phyloP scores from a whole-genome alignment of 2,888 invertebrate species.

The Drosophila fulvimacula region DNA sequence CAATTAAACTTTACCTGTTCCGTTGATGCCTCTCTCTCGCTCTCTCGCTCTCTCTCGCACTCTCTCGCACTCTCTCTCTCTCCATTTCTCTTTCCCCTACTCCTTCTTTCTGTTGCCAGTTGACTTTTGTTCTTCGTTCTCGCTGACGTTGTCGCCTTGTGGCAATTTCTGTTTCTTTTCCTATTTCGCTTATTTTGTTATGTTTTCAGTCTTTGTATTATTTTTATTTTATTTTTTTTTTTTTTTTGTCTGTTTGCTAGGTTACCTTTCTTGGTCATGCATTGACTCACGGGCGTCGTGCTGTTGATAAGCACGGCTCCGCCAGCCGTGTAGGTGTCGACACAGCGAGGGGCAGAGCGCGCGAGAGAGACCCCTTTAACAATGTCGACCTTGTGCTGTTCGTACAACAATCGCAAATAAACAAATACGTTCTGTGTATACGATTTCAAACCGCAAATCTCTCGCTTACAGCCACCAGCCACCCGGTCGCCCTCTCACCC shows the following conservation, averaged over 20 bases:
- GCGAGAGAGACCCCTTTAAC: slow-evolving; percentile 25
- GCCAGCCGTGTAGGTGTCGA: slow-evolving; percentile 59
- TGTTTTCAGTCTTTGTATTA: slow-evolving; percentile 31
- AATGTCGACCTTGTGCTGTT: slow-evolving; percentile 53
- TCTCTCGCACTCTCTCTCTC: background rate
- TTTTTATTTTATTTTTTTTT: background rate
- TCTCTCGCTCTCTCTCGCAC: slow-evolving; percentile 3
- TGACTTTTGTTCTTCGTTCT: slow-evolving; percentile 48
- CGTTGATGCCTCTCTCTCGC: slow-evolving; percentile 3
- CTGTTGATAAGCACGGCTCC: slow-evolving; percentile 65
- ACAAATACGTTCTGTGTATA: slow-evolving; percentile 18
- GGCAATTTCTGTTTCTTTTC: slow-evolving; percentile 63
- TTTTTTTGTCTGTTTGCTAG: slow-evolving; percentile 44
- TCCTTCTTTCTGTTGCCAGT: slow-evolving; percentile 39
- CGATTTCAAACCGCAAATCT: slow-evolving; percentile 58
- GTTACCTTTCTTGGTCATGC: slow-evolving; percentile 77
- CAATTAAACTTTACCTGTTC: slow-evolving; percentile 60
- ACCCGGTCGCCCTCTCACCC: background rate
- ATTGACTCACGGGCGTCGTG: slow-evolving; percentile 68
- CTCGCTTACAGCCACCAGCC: slow-evolving; percentile 40
- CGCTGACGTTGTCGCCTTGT: slow-evolving; percentile 60
- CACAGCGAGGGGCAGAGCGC: slow-evolving; percentile 9
- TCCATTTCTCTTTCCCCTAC: slow-evolving; percentile 11
- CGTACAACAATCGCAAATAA: slow-evolving; percentile 25
- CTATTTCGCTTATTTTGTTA: slow-evolving; percentile 35